Conservation (phyloP, 2,113 vertebrate genomes). For the Tragelaphus scriptus region DNA sequence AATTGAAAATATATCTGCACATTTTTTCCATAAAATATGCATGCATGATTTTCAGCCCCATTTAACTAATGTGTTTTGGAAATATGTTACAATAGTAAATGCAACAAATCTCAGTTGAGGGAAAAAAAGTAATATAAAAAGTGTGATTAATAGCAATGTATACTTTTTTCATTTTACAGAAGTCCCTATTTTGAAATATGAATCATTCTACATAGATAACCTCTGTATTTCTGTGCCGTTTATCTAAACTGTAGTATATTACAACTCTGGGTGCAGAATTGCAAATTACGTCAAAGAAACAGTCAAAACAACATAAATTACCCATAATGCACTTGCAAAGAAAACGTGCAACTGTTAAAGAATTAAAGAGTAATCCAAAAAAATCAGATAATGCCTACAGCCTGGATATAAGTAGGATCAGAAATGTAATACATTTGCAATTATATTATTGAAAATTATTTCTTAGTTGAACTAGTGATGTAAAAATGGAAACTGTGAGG, state of each 20-base stretch:
- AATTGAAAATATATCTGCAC: conserved; percentile 72
- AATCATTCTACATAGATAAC: conserved; percentile 64
- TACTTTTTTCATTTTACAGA: conserved; percentile 62
- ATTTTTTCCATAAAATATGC: conserved; percentile 77
- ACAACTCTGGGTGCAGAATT: conserved; percentile 58
- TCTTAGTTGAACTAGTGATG: conserved; percentile 26
- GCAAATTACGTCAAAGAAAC: conserved; percentile 61
- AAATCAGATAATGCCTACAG: background rate
- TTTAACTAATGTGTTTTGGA: conserved; percentile 82
- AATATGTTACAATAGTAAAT: conserved; percentile 77
- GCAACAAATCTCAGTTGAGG: conserved; percentile 76
- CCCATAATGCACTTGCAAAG: conserved; percentile 48
- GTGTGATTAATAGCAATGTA: conserved; percentile 64
- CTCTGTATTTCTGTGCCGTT: conserved; percentile 39
- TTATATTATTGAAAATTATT: background rate
- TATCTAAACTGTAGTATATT: conserved; percentile 59
- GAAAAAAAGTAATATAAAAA: conserved; percentile 62
- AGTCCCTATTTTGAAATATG: conserved; percentile 68
- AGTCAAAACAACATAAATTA: conserved; percentile 67
- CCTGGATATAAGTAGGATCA: background rate
- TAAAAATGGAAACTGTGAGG: conserved; percentile 3
- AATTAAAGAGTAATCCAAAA: conserved; percentile 30
- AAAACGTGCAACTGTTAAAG: conserved; percentile 20
- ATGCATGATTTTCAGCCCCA: conserved; percentile 78
- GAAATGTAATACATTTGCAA: background rate